Evolutionary conservation across 2,797 vertebrate genomes (phyloP), one percentile per base, ranked within the genome.

Genomic region (Gymnothorax reevesii): DNA sequence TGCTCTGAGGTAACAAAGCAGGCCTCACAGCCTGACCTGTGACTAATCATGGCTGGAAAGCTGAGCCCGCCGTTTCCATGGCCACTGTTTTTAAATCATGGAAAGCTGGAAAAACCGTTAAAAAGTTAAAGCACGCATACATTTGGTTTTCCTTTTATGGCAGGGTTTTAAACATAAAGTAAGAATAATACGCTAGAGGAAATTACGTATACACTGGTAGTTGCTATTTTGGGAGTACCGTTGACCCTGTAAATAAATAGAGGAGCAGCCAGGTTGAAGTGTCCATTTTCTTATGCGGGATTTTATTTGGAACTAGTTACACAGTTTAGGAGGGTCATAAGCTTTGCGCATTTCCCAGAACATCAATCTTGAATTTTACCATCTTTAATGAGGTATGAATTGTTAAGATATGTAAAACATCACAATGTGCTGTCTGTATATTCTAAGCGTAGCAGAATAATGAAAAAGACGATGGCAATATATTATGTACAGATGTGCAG

Each of bases 11-110:
- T 89, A 89, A 91, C 89, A 92, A 92, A 91, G 82, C 42, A 64
- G 87, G 85, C 90, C 90, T 90, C 89, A 89, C 87, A 85, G 69
- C 87, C 87, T 57, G 52, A 87, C 84, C 89, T 88, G 86, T 90
- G 89, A 92, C 88, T 90, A 89, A 90, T 85, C 59, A 82, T 22
- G 84, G 84, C 87, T 86, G 82, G 84, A 87, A 89, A 71, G 85
- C 87, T 88, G 89, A 89, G 90, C 90, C 89, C 83, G 83, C 85
- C 10, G 49, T 90, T 90, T 90, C 88, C 49, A 86, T 57, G 57
- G 82, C 60, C 57, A 59, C 55, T 83, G 57, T 83, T 59, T 82
- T 62, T 15, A 80, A 80, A 80, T 80, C 54, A 54, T 49, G 77
- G 33, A 33, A 83, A 27, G n/a, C 12, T 83, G 73, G 73, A 49